Evolutionary conservation across 2,888 invertebrate species (phyloP).

Genomic region (Ctenicera cuprea): DNA sequence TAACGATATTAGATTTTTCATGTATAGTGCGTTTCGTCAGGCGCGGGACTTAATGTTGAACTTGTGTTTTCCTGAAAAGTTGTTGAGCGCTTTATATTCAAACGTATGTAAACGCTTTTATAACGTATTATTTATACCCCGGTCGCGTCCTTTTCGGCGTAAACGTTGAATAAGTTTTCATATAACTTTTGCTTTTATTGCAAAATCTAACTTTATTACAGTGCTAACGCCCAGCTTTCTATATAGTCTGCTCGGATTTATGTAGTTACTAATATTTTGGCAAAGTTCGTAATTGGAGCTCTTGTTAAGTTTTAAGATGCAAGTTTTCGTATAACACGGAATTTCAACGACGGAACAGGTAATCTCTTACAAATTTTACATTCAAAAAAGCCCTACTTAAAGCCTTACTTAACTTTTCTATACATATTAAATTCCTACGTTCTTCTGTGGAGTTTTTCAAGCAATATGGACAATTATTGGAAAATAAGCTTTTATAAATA

Average conservation of each 20-base stretch:
- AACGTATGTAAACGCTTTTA: constrained; percentile 35
- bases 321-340: constrained; percentile 36
- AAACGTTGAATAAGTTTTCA: constrained; percentile 34
- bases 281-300: constrained; percentile 42
- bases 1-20: constrained; percentile 20
- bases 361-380: constrained; percentile 34
- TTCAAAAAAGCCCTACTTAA: constrained; percentile 25
- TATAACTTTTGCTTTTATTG: constrained; percentile 42
- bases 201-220: constrained; percentile 44
- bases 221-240: constrained; percentile 41
- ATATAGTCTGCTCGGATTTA: constrained; percentile 39
- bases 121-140: constrained; percentile 40
- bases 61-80: constrained; percentile 16
- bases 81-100: constrained; percentile 26
- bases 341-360: constrained; percentile 25
- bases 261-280: constrained; percentile 42
- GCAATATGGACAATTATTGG: too few relatives aligned
- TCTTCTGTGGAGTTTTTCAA: too few relatives aligned
- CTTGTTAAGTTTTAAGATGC: constrained; percentile 38
- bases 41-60: constrained; percentile 19
- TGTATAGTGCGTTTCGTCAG: neutral
- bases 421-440: constrained; percentile 21
- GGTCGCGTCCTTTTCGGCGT: constrained; percentile 33
- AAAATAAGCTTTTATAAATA: too few relatives aligned
- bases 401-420: constrained; percentile 28